Conservation (phyloP, 2,888 invertebrate genomes). For the Thecophora atra region DNA sequence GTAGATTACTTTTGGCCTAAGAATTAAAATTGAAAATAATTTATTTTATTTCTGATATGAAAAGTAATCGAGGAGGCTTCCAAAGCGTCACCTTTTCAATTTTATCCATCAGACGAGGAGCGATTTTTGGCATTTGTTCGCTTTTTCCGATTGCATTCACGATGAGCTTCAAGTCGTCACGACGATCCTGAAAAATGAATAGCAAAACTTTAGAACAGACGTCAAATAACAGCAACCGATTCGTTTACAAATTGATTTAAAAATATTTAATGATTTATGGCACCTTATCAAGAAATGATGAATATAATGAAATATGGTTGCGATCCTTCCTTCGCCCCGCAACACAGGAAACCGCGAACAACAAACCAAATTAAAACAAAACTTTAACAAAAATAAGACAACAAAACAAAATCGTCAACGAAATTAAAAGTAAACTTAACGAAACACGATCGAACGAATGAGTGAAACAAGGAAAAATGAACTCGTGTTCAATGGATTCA, state of each 20-base stretch:
- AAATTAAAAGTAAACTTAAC: no score
- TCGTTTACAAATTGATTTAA: background rate
- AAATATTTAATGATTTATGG: background rate
- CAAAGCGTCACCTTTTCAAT: slow-evolving; percentile 58
- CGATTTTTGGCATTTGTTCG: slow-evolving; percentile 60
- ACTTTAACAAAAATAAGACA: background rate
- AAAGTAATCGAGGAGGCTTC: no score
- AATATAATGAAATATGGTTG: no score
- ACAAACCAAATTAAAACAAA: no score
- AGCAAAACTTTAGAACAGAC: background rate
- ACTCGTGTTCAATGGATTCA: background rate
- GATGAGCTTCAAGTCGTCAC: slow-evolving; percentile 63
- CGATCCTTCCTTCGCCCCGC: no score
- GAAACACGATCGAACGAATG: background rate
- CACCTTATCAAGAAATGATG: slow-evolving; percentile 41
- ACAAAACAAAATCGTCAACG: background rate
- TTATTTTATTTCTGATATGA: no score
- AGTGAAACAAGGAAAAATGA: background rate
- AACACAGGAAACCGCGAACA: no score
- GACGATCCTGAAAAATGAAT: slow-evolving; percentile 55
- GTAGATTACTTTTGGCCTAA: slow-evolving; percentile 63
- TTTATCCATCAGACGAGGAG: slow-evolving; percentile 61
- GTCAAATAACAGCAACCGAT: background rate
- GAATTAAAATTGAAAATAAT: slow-evolving; percentile 27
- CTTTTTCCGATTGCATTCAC: slow-evolving; percentile 63